Base-by-base conservation (phyloP, 2,888 invertebrate species). In the Phyllotreta cruciferae region DNA sequence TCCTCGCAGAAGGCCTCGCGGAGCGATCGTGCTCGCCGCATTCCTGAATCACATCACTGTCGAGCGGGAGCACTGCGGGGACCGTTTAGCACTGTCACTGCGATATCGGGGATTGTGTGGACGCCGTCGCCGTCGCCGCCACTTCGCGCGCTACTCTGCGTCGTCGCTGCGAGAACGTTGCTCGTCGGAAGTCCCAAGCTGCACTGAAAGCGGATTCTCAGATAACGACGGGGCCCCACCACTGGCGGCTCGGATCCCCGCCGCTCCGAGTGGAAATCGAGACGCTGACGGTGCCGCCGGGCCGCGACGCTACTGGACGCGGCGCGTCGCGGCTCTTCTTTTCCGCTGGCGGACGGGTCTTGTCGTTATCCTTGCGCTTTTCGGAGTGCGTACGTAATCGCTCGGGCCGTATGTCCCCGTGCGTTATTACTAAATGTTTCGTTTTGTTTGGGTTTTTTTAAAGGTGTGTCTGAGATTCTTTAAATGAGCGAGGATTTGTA, bases 161-260 rank as follows among this genome's bases (percentile, higher is more conserved):
- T 62, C 67, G 65, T 65, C 56, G 54, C 11, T 6, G 2, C 56
- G 64, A 47, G 41, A 72, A 71, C 77, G 78, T 74, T 76, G 72
- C 74, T 79, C 73, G 75, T 73, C 74, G 75, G 74, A 74, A 76
- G 76, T 79, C 78, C 77, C 74, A 77, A 78, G 76, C 79, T 77
- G 74, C 75, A 80, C 80, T 80, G 79, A 78, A 24, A 72, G 71
- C 71, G 75, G 73, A 66, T 67, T 70, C 69, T 68, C 69, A 67
- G 69, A 64, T 68, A 69, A 66, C 70, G 77, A 77, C 75, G 76
- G 24, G 77, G 76, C 73, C 74, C 55, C 60, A 60, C 63, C 63
- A 60, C 55, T 39, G 76, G 75, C 68, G 24, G 11, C 13, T 76
- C 76, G 71, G 66, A 74, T 62, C 55, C 35, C 63, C 53, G 47